Percentiles rank a stretch among this genome's conserved stretches.
phyloP scores from a whole-genome alignment of 2,888 invertebrate species.

The Leptinotarsa peninsularis region DNA sequence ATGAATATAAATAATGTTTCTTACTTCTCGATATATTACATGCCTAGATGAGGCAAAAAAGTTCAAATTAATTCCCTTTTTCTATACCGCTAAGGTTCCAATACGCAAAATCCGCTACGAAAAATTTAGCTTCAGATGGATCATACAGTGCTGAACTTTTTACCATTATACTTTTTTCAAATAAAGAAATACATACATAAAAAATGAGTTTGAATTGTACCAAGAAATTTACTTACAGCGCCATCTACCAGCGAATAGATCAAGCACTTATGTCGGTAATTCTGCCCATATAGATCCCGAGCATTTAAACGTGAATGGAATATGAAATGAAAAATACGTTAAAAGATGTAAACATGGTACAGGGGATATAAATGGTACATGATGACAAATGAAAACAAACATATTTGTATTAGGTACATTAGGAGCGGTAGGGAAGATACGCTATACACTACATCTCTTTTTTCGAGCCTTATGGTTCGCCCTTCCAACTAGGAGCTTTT shows the following conservation, averaged over 20 bases:
- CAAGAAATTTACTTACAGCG: neutral
- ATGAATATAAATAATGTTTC: no score
- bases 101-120: neutral
- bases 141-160: neutral
- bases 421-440: no score
- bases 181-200: neutral
- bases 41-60: no score
- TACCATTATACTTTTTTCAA: neutral
- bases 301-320: neutral
- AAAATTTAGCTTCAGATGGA: neutral
- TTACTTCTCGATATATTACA: no score
- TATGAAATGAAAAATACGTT: neutral
- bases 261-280: neutral
- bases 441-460: no score
- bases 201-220: neutral
- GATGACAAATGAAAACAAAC: no score
- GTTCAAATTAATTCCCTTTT: no score
- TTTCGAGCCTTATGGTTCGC: no score
- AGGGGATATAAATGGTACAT: no score
- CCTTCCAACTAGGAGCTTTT: no score
- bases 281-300: neutral
- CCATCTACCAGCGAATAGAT: neutral
- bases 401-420: no score
- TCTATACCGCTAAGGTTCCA: neutral
- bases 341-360: neutral